These are phyloP conservation scores for Scopus umbretta DNA, from an alignment of 2,113 vertebrate species.

Conservation along the genomic window DNA sequence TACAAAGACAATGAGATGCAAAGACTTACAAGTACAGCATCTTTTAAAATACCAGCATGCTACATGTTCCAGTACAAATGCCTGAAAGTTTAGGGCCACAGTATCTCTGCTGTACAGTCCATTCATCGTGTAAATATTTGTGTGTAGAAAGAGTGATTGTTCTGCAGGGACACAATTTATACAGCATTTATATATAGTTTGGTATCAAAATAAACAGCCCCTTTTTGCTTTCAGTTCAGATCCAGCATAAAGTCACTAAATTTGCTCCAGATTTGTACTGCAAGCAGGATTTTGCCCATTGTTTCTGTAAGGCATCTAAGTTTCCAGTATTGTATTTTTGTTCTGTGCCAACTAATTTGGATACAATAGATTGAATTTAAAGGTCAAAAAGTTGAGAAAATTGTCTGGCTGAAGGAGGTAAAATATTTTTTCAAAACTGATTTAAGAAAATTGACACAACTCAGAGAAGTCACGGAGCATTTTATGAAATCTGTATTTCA, in stretches of 20 bases:
- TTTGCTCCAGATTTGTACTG: neutral
- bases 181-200: neutral
- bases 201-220: neutral
- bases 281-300: neutral
- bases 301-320: neutral
- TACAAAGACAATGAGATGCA: neutral
- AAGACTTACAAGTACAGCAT: neutral
- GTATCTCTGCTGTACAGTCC: neutral
- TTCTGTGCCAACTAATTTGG: neutral
- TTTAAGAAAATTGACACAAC: neutral
- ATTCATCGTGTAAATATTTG: neutral
- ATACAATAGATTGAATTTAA: neutral
- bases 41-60: neutral
- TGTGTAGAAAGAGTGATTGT: neutral
- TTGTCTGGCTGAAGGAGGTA: neutral
- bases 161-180: neutral
- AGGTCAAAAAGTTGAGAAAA: neutral
- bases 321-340: neutral
- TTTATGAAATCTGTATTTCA: slow-evolving; percentile 30
- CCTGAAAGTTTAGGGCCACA: neutral
- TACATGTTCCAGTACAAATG: neutral
- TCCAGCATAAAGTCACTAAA: neutral
- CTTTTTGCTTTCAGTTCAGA: neutral
- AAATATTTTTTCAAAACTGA: slow-evolving; percentile 2
- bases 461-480: neutral